Evolutionary conservation across 2,797 vertebrate species (phyloP).

Genomic region (Peromyscus attwateri): DNA sequence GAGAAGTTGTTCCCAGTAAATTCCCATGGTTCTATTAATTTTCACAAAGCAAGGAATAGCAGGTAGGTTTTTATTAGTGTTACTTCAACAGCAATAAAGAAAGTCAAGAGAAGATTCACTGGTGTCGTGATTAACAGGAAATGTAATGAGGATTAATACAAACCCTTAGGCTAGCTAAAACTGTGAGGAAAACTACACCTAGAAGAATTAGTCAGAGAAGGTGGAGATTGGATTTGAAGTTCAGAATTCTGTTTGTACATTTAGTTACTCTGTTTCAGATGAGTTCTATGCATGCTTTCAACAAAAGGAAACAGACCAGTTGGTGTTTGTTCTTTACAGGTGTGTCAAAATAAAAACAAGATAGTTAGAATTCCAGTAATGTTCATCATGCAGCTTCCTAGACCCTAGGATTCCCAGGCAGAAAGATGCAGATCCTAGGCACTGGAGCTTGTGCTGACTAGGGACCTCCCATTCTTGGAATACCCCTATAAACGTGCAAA

Average conservation of each 20-base stretch:
- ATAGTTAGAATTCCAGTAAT: background rate
- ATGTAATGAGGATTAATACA: background rate
- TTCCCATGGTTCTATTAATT: background rate
- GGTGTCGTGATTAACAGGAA: constrained; percentile 24
- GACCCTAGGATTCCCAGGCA: background rate
- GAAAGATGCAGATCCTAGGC: background rate
- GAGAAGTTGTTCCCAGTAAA: background rate
- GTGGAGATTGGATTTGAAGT: constrained; percentile 61
- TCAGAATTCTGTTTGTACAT: constrained; percentile 46
- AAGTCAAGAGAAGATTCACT: background rate
- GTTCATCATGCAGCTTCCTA: background rate
- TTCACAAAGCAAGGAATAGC: constrained; percentile 2
- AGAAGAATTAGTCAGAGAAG: constrained; percentile 42
- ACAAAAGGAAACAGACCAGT: background rate
- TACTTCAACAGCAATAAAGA: constrained; percentile 24
- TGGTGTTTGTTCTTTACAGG: constrained; percentile 40
- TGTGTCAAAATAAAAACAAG: constrained; percentile 35
- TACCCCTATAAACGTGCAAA: background rate
- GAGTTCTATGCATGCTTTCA: constrained; percentile 23
- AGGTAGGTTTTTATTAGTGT: constrained; percentile 56
- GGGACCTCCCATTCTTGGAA: background rate
- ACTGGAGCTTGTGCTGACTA: background rate
- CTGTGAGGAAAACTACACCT: background rate
- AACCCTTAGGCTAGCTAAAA: background rate
- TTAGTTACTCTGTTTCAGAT: constrained; percentile 30